Evolutionary conservation across 2,888 invertebrate genomes (phyloP).

Genomic region (Pollenia angustigena): DNA sequence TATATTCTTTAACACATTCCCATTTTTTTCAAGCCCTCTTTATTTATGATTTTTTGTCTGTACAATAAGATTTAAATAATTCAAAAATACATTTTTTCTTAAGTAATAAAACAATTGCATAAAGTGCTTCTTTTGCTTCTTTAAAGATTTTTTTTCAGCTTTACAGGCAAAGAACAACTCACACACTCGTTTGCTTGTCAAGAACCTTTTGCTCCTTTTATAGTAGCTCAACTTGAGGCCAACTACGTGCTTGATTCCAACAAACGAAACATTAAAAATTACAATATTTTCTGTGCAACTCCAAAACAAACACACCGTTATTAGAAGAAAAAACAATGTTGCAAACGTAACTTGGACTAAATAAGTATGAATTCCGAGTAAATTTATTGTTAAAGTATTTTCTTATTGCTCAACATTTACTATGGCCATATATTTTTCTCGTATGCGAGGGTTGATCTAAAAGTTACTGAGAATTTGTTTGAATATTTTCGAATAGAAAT

Average conservation of each 20-base stretch:
- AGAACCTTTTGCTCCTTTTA: conserved; percentile 48
- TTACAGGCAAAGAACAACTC: neutral
- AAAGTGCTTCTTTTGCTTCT: conserved; percentile 41
- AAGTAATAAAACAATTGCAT: conserved; percentile 64
- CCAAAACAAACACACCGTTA: too few relatives aligned
- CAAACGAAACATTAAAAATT: conserved; percentile 47
- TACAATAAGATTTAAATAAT: conserved; percentile 15
- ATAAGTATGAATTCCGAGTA: neutral
- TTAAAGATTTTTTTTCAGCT: conserved; percentile 27
- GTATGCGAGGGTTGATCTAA: neutral
- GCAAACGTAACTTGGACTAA: conserved; percentile 13
- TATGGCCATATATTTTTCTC: neutral
- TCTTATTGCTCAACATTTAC: conserved; percentile 29
- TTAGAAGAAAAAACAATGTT: too few relatives aligned
- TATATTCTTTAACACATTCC: too few relatives aligned
- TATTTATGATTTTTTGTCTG: neutral
- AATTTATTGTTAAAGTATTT: conserved; percentile 20
- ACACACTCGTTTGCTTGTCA: conserved; percentile 31
- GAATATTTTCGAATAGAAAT: too few relatives aligned
- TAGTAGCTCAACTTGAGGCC: conserved; percentile 50
- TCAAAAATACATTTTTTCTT: conserved; percentile 25
- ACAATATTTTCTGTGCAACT: neutral
- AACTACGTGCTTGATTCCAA: conserved; percentile 48
- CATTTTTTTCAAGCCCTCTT: neutral
- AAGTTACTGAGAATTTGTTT: too few relatives aligned